These are phyloP conservation scores for Muscicapa striata DNA, from an alignment of 2,797 vertebrate species.

Conservation along the genomic window DNA sequence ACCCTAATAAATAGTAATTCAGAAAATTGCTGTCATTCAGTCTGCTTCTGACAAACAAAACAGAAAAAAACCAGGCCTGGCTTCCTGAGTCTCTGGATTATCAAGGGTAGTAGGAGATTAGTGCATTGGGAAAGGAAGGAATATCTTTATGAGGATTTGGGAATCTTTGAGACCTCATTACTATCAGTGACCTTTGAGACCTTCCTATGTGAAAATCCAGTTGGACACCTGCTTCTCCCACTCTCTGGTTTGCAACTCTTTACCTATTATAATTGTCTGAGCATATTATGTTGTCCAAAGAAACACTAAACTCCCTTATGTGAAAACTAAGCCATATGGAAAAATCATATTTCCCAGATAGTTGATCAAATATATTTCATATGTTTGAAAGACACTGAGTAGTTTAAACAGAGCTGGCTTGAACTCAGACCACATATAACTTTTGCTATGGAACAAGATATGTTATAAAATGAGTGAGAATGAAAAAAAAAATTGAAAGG, in stretches of 20 bases:
- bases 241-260: conserved; percentile 55
- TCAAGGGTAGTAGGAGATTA: background rate
- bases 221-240: conserved; percentile 50
- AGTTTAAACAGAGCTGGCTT: conserved; percentile 36
- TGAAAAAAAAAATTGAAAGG: background rate
- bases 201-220: conserved; percentile 47
- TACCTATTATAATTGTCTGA: conserved; percentile 53
- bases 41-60: conserved; percentile 7
- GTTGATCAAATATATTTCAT: conserved; percentile 60
- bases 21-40: conserved; percentile 20
- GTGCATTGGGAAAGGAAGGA: conserved; percentile 41
- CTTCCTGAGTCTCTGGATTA: conserved; percentile 20
- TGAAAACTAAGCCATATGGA: conserved; percentile 67
- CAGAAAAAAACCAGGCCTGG: background rate
- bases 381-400: conserved; percentile 45
- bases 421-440: conserved; percentile 26
- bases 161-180: conserved; percentile 54
- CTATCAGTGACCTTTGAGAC: conserved; percentile 15
- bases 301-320: conserved; percentile 52
- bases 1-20: background rate
- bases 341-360: conserved; percentile 52
- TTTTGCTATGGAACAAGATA: conserved; percentile 45
- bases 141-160: conserved; percentile 25
- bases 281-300: conserved; percentile 30
- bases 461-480: conserved; percentile 4